Base-by-base conservation (phyloP, 1,140 invertebrate genomes). In the Neotoxoptera formosana region DNA sequence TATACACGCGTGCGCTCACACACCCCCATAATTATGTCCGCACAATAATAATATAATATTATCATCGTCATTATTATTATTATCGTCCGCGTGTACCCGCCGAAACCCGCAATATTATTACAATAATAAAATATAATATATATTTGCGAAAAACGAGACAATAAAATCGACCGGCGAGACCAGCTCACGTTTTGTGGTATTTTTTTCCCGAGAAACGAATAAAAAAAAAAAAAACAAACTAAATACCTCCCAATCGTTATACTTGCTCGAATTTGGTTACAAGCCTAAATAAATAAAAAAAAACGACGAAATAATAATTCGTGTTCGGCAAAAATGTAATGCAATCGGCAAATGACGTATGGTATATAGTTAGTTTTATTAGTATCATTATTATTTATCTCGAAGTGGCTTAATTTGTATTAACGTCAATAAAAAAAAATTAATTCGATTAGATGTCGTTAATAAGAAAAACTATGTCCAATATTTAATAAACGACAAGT, bases 11-110 rank as follows among this genome's bases (percentile, higher is more conserved):
- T 51, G 81, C 81, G 48, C 91, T 53, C 48, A 84, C 91, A 93
- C 91, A 93, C 91, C 91, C 91, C 91, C 91, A 93, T 93, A 93
- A 93, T 93, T 93, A 93, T 93, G 91, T 86, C 81, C 91, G 91
- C 36, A 53, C 91, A 93, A 93, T 86, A 86, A 93, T 91, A 47
- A 91, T 93, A 93, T 86, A 93, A 93, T 53, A 93, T 51, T 93
- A 93, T 56, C 34, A 86, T 86, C 23, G 45, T 93, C 34, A 86
- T 86, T 14, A 56, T 93, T 84, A 53, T 91, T 51, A n/a, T 45
- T 84, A n/a, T 93, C 8, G 23, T 93, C 30, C 23, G 41, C 23
- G 48, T 25, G n/a, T 4, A 34, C 87, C 17, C 56, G 90, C 60
- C 23, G 67, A 48, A 91, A 91, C 36, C 36, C n/a, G 67, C 20